Base-by-base conservation (phyloP, 1,140 invertebrate species). In the Drosophila saltans region DNA sequence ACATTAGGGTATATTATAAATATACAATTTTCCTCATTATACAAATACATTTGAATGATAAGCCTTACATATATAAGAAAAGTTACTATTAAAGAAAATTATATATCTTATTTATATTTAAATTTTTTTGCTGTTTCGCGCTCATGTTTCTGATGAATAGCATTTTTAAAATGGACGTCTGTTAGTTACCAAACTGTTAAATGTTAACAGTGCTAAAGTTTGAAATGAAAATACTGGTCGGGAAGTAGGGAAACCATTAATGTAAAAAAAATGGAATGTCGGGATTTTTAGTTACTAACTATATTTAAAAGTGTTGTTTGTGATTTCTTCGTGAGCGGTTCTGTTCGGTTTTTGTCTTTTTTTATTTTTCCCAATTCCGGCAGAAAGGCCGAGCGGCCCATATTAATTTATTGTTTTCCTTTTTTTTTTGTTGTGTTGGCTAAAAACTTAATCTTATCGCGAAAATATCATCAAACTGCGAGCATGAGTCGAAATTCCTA, bases 381-480 rank as follows among this genome's bases (percentile, higher is more conserved):
- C 33, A 39, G 24, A 59, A 16, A 24, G 48, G 48, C 48, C 33
- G 9, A 4, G 21, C 21, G 21, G 45, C 21, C 45, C 8, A 52
- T 52, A 26, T 52, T 52, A 8, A 7, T 52, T 52, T 26, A 26
- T 24, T 26, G 9, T 3, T 52, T 52, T 21, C 9, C 2, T 52
- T 52, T 8, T 52, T 52, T 52, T 52, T 21, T 1, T 26, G 3
- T 26, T 26, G 24, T 52, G 45, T 26, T 52, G 9, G 10, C 2
- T 62, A 63, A 62, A 69, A 66, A 69, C 57, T 69, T 86, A 80
- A 86, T 88, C 83, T 86, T 86, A 86, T 77, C 83, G 56, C 58
- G 48, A 45, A 75, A 60, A 36, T 36, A 36, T 36, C 48, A 69
- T 76, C 24, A 26, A 26, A 10, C 9, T 36, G 33, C 33, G 33